Base-by-base conservation (phyloP, 2,113 vertebrate species). In the Scartelaos histophorus region DNA sequence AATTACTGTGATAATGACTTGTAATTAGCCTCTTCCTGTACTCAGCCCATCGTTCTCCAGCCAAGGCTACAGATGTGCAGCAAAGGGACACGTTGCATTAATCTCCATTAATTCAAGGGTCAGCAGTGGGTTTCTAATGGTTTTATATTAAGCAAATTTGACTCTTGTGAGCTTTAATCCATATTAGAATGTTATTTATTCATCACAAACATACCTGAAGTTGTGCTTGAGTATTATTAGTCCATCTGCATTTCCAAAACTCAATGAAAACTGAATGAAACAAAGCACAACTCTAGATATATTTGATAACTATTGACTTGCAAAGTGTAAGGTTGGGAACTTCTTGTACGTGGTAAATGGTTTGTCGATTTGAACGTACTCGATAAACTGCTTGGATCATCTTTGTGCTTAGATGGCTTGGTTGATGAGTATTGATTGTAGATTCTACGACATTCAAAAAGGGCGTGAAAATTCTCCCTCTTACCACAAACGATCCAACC, bases 1-100 rank as follows among this genome's bases (percentile, higher is more conserved):
- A 67, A 74, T 87, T 84, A 84, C 1, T 61, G 67, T 72, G 25
- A 78, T 82, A 84, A 89, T 69, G 46, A 71, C 69, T 56, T 68
- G 25, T 69, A 82, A 89, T 86, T 79, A 66, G 58, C 71, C 49
- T 71, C 60, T 60, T 81, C 79, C 75, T 81, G 77, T 29, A 65
- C 46, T 73, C 61, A 24, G 67, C 46, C 25, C 22, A 76, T 75
- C 65, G 65, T 22, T 70, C 67, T 68, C 56, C 35, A n/a, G 43
- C 49, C 46, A 35, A 67, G 67, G 77, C 82, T 76, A 65, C 49
- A 76, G 22, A 71, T 47, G 51, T 22, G 45, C 72, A 70, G 71
- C 76, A 60, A 57, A 72, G 67, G 51, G 46, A 70, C 16, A 76
- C 22, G 22, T 56, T 67, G 16, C 65, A 78, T 76, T 78, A 29